Evolutionary conservation across 1,140 invertebrate genomes (phyloP), one percentile per base, ranked within the genome.

Genomic region (Leptinotarsa lineolata): DNA sequence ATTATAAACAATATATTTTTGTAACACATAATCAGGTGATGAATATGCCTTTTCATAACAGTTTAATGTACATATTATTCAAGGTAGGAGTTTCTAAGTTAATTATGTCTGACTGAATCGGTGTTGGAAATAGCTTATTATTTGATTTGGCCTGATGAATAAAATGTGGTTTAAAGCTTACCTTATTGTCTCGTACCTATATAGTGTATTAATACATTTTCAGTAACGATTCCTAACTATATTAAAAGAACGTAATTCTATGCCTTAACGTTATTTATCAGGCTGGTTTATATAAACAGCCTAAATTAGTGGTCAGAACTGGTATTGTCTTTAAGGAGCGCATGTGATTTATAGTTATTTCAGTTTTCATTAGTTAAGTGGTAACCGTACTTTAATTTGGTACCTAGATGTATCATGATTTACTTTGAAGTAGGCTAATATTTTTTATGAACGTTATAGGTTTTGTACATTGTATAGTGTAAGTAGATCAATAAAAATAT

Each of bases 401-500:
- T 74, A 72, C 54, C 63, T 68, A 70, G 64, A 71, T 74, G 63
- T 75, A 72, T 68, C 63, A 72, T 74, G 67, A 66, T 48, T 73
- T 72, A 73, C 59, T 69, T 77, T 72, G 69, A 72, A 73, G 54
- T 79, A 80, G 78, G 75, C 76, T 83, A 81, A 82, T 81, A 80
- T 82, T 82, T 81, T 83, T 81, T 82, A 83, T 81, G 78, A 80
- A 75, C 79, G 74, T 60, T 75, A 80, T 82, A 83, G 80, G 79
- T 84, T 84, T 84, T 84, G 82, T 84, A 84, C 82, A 83, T 84
- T 84, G 80, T 84, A 82, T 80, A 83, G 65, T 70, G 74, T 74
- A 76, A 68, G 67, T 68, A 68, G 67, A 8, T 13, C 8, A 68
- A 68, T 68, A 67, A 68, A 68, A 68, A 16, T 21, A 48, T 21